phyloP scores from a whole-genome alignment of 2,888 invertebrate species.

The Caenorhabditis uteleia region DNA sequence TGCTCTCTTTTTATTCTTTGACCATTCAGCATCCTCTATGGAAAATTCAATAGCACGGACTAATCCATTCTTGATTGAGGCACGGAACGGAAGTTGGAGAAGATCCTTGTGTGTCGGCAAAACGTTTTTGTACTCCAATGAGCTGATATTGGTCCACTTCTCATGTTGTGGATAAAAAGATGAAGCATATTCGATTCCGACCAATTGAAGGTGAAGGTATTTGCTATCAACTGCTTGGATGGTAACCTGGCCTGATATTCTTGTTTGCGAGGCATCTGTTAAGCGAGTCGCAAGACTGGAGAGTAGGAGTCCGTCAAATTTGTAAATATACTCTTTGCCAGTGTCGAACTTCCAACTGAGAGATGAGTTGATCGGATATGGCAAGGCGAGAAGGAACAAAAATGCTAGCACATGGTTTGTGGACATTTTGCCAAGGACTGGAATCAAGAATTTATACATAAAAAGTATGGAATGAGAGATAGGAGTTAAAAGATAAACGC shows the following conservation, averaged over 20 bases:
- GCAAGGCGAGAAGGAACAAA: conserved; percentile 39
- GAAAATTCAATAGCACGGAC: conserved; percentile 46
- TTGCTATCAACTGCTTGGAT: conserved; percentile 33
- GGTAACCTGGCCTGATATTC: conserved; percentile 27
- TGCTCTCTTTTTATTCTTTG: conserved; percentile 61
- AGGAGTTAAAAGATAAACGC: too few relatives aligned
- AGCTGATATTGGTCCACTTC: conserved; percentile 12
- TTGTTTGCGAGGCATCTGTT: conserved; percentile 30
- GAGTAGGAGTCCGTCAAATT: conserved; percentile 27
- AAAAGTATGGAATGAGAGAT: too few relatives aligned
- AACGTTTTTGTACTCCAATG: conserved; percentile 49
- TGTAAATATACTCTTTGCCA: conserved; percentile 29
- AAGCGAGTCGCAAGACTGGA: conserved; percentile 34
- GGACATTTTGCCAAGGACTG: too few relatives aligned
- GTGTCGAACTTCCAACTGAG: conserved; percentile 17
- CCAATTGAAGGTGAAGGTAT: conserved; percentile 25
- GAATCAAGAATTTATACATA: too few relatives aligned
- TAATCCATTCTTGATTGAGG: conserved; percentile 53
- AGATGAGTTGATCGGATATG: conserved; percentile 29
- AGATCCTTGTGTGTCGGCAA: conserved; percentile 32
- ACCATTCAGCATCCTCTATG: conserved; percentile 51
- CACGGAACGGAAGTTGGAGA: conserved; percentile 52
- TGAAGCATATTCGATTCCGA: conserved; percentile 17
- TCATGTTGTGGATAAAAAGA: conserved; percentile 15
- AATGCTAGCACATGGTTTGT: too few relatives aligned